Evolutionary conservation across 2,888 invertebrate genomes (phyloP).

Genomic region (Euzophera pinguis): DNA sequence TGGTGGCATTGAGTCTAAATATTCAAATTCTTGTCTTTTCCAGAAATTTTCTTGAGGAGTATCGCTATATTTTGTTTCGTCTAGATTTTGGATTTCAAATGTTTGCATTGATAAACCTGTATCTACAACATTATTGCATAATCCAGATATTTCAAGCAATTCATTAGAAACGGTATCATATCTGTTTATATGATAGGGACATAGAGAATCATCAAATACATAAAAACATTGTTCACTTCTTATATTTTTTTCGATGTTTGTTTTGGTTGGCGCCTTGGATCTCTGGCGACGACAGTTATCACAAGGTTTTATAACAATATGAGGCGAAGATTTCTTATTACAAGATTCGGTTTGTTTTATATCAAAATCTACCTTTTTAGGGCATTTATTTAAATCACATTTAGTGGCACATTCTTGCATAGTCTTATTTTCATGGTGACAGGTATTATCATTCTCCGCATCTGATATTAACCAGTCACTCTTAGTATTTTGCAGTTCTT

Average conservation of each 20-base stretch:
- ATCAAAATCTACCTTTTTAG: slow-evolving; percentile 16
- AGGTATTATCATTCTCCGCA: neutral
- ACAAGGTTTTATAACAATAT: slow-evolving; percentile 37
- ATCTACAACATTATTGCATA: slow-evolving; percentile 22
- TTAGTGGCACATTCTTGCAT: slow-evolving; percentile 17
- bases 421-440: slow-evolving; percentile 3
- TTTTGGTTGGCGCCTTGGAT: neutral
- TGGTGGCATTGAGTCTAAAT: slow-evolving; percentile 46
- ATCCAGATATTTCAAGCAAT: slow-evolving; percentile 31
- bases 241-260: slow-evolving; percentile 14
- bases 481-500: slow-evolving; percentile 19
- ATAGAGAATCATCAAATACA: slow-evolving; percentile 28
- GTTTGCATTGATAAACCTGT: neutral
- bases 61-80: neutral
- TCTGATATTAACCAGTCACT: neutral
- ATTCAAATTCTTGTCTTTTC: slow-evolving; percentile 28
- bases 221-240: slow-evolving; percentile 30
- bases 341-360: neutral
- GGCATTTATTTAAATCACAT: slow-evolving; percentile 17
- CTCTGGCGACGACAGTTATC: slow-evolving; percentile 12
- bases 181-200: slow-evolving; percentile 30
- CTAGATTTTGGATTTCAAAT: neutral
- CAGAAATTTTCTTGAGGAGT: neutral
- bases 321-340: slow-evolving; percentile 20
- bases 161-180: slow-evolving; percentile 33